Conservation (phyloP, 1,140 invertebrate species). For the Asbolus verrucosus region DNA sequence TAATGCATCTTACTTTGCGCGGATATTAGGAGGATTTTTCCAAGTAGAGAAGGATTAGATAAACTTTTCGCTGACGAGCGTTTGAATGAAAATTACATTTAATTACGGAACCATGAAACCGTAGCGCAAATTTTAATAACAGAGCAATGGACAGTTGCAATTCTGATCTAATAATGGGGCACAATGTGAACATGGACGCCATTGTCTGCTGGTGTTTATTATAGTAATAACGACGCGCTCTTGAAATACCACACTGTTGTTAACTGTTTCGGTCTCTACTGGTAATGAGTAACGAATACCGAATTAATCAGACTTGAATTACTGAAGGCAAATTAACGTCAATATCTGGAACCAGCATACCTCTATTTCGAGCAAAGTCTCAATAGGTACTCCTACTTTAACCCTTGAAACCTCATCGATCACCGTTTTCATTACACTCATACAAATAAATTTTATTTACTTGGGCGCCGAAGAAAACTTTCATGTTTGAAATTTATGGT, state of each 20-base stretch:
- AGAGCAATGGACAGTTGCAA: background rate
- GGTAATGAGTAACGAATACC: conserved; percentile 43
- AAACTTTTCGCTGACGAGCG: background rate
- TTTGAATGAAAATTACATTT: background rate
- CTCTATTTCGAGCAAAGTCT: conserved; percentile 31
- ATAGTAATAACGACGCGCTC: conserved; percentile 43
- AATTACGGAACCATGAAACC: background rate
- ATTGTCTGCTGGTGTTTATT: conserved; percentile 40
- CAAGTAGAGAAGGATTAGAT: background rate
- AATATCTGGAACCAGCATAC: conserved; percentile 37
- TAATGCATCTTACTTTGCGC: conserved; percentile 10
- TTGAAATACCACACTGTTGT: conserved; percentile 44
- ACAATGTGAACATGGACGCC: conserved; percentile 19
- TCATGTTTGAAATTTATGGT: conserved; percentile 5
- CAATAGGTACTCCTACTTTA: conserved; percentile 17
- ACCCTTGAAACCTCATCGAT: conserved; percentile 18
- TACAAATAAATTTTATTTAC: conserved; percentile 32
- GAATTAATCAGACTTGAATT: conserved; percentile 44
- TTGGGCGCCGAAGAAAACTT: background rate
- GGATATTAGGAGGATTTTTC: conserved; percentile 3
- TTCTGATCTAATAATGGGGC: conserved; percentile 36
- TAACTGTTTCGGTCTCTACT: conserved; percentile 34
- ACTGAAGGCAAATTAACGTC: conserved; percentile 43
- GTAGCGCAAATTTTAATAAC: conserved; percentile 23
- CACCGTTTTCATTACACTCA: conserved; percentile 3